Evolutionary conservation across 2,888 invertebrate species (phyloP).

Genomic region (Synanthedon tipuliformis): DNA sequence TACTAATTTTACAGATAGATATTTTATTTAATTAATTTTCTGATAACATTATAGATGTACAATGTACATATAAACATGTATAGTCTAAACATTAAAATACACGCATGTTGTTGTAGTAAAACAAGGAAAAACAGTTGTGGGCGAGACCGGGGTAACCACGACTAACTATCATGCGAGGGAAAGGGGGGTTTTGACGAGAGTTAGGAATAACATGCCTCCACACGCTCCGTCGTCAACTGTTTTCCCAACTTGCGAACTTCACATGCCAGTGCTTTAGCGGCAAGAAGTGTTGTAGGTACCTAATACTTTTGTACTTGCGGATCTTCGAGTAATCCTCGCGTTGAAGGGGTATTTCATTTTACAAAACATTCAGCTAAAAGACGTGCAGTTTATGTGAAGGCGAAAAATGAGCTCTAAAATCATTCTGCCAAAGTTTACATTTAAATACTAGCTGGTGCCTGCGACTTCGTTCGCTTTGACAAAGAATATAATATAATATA

Average conservation of each 20-base stretch:
- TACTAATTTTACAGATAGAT: too few relatives aligned
- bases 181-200: conserved; percentile 10
- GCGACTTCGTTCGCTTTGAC: too few relatives aligned
- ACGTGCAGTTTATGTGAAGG: too few relatives aligned
- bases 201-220: conserved; percentile 32
- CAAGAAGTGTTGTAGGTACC: neutral
- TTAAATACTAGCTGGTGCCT: too few relatives aligned
- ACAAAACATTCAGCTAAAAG: too few relatives aligned
- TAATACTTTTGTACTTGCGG: neutral
- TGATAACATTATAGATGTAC: too few relatives aligned
- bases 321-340: neutral
- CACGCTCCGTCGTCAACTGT: conserved; percentile 19
- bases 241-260: conserved; percentile 28
- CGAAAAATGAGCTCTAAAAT: too few relatives aligned
- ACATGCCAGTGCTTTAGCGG: conserved; percentile 5
- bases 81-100: conserved; percentile 3
- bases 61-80: too few relatives aligned
- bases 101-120: conserved; percentile 32
- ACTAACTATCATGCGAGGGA: conserved; percentile 15
- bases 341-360: too few relatives aligned
- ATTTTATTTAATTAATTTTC: too few relatives aligned
- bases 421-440: too few relatives aligned
- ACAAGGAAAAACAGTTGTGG: conserved; percentile 28
- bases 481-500: too few relatives aligned
- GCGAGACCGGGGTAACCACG: conserved; percentile 11